phyloP scores from a whole-genome alignment of 2,797 vertebrate genomes.

The Onychomys arenicola region DNA sequence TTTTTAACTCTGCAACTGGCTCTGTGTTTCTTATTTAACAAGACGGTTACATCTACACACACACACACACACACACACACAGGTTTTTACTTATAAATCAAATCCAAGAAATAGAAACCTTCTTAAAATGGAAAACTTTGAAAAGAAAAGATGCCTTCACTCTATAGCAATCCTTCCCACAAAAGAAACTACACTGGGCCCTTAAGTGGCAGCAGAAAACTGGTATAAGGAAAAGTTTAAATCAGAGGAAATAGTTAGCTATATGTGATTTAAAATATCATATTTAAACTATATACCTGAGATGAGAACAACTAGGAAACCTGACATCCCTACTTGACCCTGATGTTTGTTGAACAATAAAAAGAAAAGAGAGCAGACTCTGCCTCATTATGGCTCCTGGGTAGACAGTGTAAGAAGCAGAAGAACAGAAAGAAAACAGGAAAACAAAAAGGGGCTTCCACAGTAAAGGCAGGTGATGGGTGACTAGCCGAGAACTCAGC shows the following conservation, averaged over 20 bases:
- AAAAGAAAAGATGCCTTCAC: neutral
- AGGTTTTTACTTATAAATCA: neutral
- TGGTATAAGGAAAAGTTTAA: slow-evolving; percentile 8
- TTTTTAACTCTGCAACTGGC: too few species aligned
- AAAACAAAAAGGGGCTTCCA: neutral
- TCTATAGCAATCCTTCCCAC: neutral
- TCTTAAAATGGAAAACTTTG: neutral
- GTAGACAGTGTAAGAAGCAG: neutral
- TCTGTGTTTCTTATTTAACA: too few species aligned
- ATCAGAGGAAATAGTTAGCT: neutral
- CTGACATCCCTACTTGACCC: neutral
- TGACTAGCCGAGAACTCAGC: neutral
- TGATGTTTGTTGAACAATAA: neutral
- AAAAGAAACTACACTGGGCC: neutral
- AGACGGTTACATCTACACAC: too few species aligned
- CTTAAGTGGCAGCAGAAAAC: neutral
- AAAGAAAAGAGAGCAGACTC: neutral
- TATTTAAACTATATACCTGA: neutral
- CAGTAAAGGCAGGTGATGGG: neutral
- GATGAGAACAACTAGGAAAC: neutral
- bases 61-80: neutral
- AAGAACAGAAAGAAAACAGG: slow-evolving; percentile 14
- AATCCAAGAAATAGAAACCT: neutral
- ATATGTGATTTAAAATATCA: neutral
- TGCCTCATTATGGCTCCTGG: slow-evolving; percentile 17